Evolutionary conservation across 2,797 vertebrate species (phyloP).

Genomic region (Florisuga fusca): DNA sequence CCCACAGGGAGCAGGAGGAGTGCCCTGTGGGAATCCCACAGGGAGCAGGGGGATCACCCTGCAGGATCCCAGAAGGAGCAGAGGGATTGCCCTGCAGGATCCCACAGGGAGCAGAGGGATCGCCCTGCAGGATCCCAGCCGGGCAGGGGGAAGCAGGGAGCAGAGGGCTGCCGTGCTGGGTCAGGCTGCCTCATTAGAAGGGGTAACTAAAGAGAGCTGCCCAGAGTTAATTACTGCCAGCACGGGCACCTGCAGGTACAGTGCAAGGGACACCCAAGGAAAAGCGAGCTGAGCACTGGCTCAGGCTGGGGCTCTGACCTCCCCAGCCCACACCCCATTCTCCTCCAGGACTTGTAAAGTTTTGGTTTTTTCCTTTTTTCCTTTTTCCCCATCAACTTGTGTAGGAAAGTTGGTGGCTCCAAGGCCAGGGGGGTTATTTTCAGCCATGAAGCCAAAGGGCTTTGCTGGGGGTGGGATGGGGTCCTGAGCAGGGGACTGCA

Average conservation of each 20-base stretch:
- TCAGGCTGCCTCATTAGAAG: neutral
- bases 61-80: no score
- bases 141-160: no score
- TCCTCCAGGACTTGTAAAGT: fast-evolving
- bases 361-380: neutral
- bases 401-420: neutral
- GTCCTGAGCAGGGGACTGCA: neutral
- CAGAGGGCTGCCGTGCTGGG: no score
- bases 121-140: no score
- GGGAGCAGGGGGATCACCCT: no score
- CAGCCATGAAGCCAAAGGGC: neutral
- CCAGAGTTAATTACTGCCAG: slow-evolving; percentile 8
- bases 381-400: no score
- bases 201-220: slow-evolving; percentile 21
- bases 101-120: no score
- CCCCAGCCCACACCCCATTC: fast-evolving
- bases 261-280: neutral
- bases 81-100: no score
- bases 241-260: neutral
- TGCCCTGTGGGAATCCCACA: no score
- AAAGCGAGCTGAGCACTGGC: neutral
- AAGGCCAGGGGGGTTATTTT: neutral
- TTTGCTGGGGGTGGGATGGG: neutral
- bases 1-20: no score
- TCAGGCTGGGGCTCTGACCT: no score